Conservation (phyloP, 37 sponge, comb jelly and placozoan genomes). For the Spongia lamella region DNA sequence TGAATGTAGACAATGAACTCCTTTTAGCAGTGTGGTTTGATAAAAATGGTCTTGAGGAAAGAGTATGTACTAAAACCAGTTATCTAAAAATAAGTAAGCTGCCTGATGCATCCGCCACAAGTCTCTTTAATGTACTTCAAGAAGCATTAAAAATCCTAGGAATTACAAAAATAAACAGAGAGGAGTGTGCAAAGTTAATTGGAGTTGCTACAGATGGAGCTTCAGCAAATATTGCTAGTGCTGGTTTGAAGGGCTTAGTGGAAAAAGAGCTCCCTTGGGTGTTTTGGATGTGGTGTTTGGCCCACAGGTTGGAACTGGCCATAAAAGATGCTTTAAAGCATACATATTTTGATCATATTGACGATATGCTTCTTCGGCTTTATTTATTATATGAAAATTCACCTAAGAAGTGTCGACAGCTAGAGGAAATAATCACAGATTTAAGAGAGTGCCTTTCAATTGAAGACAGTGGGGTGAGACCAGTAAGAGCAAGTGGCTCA, state of each 20-base stretch:
- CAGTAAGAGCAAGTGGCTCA: slow-evolving; percentile 52
- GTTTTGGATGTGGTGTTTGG: too few species aligned
- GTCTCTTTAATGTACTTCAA: slow-evolving; percentile 32
- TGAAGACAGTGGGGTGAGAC: slow-evolving; percentile 38
- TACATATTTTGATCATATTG: slow-evolving; percentile 56
- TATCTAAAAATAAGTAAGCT: slow-evolving; percentile 33
- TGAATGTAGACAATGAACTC: slow-evolving; percentile 56
- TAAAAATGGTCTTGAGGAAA: slow-evolving; percentile 36
- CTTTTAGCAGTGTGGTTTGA: slow-evolving; percentile 55
- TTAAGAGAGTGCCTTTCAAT: slow-evolving; percentile 32
- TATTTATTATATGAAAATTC: slow-evolving; percentile 66
- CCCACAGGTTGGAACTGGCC: slow-evolving; percentile 62
- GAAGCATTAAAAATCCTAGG: slow-evolving; percentile 30
- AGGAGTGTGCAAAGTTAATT: slow-evolving; percentile 51
- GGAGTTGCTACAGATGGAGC: slow-evolving; percentile 71
- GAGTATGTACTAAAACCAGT: slow-evolving; percentile 38
- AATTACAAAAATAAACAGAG: slow-evolving; percentile 24
- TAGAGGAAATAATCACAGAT: slow-evolving; percentile 43
- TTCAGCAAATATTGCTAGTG: slow-evolving; percentile 41
- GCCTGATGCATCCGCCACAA: slow-evolving; percentile 21
- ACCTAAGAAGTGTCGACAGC: slow-evolving; percentile 45
- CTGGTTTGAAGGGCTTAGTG: slow-evolving; percentile 64
- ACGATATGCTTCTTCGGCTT: slow-evolving; percentile 48
- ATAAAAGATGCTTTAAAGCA: too few species aligned
- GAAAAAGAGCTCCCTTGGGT: slow-evolving; percentile 47